Evolutionary conservation across 2,888 invertebrate species (phyloP), one percentile per base, ranked within the genome.

Genomic region (Aspidiotus rigidus): DNA sequence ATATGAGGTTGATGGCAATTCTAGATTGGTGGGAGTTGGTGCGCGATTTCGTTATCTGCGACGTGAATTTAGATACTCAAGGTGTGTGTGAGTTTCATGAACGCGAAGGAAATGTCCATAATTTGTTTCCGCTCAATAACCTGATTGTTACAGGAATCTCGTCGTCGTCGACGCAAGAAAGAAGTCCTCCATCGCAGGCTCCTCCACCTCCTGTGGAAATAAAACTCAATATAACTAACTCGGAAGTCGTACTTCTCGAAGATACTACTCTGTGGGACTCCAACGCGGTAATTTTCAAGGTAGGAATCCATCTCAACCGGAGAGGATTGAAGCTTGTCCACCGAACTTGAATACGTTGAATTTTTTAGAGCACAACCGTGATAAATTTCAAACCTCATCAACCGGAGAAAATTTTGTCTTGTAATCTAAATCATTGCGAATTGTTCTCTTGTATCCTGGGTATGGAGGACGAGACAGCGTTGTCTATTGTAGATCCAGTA

Each of bases 401-500:
- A 0, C 79, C 84, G 72, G 85, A 85, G 74, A 87, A 88, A 76
- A 90, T 92, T 0, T 80, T 95, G 66, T 89, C 90, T 3, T 91
- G 93, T 76, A 92, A 89, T 77, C 82, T 96, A 66, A 90, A 90
- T 76, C 89, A 89, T 76, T 86, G 95, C 75, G 96, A 97, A 80
- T 85, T 96, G 77, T 96, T 94, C 80, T 95, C 95, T 3, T 90
- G 93, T 78, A 87, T 92, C 74, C 81, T 96, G 72, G 93, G 92
- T 7, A 83, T 88, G 75, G 95, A 96, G 80, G 90, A 93, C 72
- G 92, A 92, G 77, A 95, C 95, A 0, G 95, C 96, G 0, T 80
- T 96, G 16, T 92, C 94, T 49, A 96, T 97, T 75, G 89, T 97
- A 69, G 95, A 95, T 79, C 96, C 95, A 0, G 89, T 94, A 61